Evolutionary conservation across 2,797 vertebrate species (phyloP).

Genomic region (Acanthurus tractus): DNA sequence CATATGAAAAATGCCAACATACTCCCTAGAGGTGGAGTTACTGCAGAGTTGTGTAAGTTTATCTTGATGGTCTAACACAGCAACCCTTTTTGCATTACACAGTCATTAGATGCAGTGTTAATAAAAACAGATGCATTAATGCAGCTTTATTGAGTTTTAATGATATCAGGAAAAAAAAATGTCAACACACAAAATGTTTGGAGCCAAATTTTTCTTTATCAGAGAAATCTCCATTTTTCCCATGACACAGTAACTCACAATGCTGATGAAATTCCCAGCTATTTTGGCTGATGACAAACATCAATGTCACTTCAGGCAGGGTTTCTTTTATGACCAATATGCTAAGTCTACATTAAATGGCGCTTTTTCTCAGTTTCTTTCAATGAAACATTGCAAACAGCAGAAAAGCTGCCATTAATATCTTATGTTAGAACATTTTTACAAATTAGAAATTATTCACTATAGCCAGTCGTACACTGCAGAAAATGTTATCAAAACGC

Average conservation of each 20-base stretch:
- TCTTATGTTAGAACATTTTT: constrained; percentile 11
- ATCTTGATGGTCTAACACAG: not conserved
- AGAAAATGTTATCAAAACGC: constrained; percentile 17
- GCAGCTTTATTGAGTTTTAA: not conserved
- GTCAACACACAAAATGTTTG: not conserved
- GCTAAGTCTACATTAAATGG: not conserved
- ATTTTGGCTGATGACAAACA: constrained; percentile 1
- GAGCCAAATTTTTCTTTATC: constrained; percentile 29
- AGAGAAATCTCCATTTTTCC: constrained; percentile 14
- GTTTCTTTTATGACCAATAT: not conserved
- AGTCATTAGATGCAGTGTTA: not conserved
- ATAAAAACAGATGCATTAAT: not conserved
- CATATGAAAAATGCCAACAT: not conserved
- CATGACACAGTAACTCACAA: constrained; percentile 4
- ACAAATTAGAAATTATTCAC: constrained; percentile 37
- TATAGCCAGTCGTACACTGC: constrained; percentile 13
- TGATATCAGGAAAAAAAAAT: constrained; percentile 22
- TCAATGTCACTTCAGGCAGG: not conserved
- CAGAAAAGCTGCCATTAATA: not conserved
- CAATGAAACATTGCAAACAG: too few species aligned
- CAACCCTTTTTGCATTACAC: not conserved
- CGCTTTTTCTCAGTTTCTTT: not conserved
- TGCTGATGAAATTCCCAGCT: not conserved
- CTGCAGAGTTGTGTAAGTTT: not conserved
- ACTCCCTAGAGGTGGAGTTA: too few species aligned